These are phyloP conservation scores for Crotalus horridus DNA, from an alignment of 2,113 vertebrate genomes.

Conservation along the genomic window DNA sequence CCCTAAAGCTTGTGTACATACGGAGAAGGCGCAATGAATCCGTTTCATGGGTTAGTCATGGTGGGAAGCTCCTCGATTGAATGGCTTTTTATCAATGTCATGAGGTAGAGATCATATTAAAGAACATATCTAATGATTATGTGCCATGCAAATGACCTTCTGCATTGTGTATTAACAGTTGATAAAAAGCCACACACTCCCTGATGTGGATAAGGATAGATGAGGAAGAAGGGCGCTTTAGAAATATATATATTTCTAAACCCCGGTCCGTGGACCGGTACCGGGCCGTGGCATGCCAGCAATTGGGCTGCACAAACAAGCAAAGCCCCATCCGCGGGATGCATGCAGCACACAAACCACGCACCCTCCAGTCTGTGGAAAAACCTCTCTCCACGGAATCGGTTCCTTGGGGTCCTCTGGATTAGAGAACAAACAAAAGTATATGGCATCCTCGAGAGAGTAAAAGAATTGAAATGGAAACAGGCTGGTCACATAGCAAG, in stretches of 20 bases:
- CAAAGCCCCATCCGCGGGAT: too few relatives aligned
- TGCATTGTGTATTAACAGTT: slow-evolving; percentile 18
- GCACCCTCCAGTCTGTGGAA: too few relatives aligned
- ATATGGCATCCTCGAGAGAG: background rate
- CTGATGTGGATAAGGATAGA: background rate
- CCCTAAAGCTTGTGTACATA: slow-evolving; percentile 31
- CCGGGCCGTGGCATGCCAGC: too few relatives aligned
- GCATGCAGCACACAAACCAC: too few relatives aligned
- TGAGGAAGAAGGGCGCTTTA: background rate
- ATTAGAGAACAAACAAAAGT: background rate
- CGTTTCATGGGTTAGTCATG: slow-evolving; percentile 40
- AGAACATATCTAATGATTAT: slow-evolving; percentile 26
- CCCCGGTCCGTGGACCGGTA: too few relatives aligned
- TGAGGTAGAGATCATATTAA: slow-evolving; percentile 38
- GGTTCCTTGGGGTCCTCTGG: background rate
- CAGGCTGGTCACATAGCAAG: background rate
- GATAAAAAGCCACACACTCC: background rate
- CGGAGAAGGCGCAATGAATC: slow-evolving; percentile 29
- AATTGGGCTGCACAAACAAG: too few relatives aligned
- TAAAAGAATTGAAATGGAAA: background rate
- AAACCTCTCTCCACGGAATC: too few relatives aligned
- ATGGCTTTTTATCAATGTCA: background rate
- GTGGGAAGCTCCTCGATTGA: slow-evolving; percentile 23
- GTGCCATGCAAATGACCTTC: slow-evolving; percentile 1
- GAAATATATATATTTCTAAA: background rate